Evolutionary conservation across 2,888 invertebrate genomes (phyloP).

Genomic region (Deilephila porcellus): DNA sequence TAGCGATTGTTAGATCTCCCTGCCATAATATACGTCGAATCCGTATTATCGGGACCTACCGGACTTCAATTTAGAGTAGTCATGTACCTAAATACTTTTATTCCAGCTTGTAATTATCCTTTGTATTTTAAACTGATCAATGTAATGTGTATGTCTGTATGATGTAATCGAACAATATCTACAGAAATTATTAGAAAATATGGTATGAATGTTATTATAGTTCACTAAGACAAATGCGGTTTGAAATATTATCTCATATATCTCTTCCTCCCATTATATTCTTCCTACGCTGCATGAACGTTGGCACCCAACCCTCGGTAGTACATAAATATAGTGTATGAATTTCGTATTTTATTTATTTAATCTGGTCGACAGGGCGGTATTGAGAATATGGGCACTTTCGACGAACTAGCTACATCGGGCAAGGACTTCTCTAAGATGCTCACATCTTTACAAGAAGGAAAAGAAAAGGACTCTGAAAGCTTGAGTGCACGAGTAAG

Average conservation of each 20-base stretch:
- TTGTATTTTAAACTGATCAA: no score
- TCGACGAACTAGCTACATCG: conserved; percentile 81
- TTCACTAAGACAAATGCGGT: not conserved
- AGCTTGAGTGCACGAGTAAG: conserved; percentile 64
- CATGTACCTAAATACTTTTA: no score
- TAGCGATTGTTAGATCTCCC: not conserved
- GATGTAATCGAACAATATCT: no score
- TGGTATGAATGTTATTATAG: not conserved
- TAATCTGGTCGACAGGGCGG: conserved; percentile 69
- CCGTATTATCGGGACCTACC: not conserved
- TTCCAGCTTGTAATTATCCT: no score
- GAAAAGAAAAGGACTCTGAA: conserved; percentile 70
- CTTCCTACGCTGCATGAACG: not conserved
- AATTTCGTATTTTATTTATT: not conserved
- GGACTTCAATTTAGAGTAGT: no score
- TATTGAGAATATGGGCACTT: conserved; percentile 86
- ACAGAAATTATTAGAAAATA: not conserved
- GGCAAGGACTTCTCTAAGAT: conserved; percentile 86
- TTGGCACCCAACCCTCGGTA: not conserved
- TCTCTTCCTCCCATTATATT: no score
- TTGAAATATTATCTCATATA: no score
- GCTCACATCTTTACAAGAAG: conserved; percentile 72
- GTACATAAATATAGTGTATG: not conserved
- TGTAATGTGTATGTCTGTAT: no score
- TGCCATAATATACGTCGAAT: not conserved